These are phyloP conservation scores for Phytoseiulus persimilis DNA, from an alignment of 2,888 invertebrate genomes.

Conservation along the genomic window DNA sequence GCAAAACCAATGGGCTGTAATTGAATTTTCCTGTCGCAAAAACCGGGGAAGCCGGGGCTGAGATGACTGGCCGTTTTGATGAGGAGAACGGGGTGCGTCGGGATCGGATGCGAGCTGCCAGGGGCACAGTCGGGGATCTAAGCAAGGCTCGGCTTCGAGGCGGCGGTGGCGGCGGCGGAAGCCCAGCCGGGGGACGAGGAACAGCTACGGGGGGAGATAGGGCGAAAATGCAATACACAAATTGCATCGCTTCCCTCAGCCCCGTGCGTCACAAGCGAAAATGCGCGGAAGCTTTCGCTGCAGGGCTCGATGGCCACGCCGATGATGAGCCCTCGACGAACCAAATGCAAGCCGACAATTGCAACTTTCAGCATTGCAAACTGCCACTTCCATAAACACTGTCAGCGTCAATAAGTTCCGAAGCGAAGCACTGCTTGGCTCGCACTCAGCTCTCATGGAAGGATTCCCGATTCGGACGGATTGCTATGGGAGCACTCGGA, in stretches of 20 bases:
- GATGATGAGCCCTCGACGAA: not conserved
- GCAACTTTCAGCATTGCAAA: not conserved
- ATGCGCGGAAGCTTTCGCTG: not conserved
- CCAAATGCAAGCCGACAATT: conserved; percentile 5
- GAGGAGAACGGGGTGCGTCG: not conserved
- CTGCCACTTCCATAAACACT: not conserved
- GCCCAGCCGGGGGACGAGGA: not conserved
- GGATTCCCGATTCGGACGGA: not conserved
- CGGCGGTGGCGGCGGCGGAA: not conserved
- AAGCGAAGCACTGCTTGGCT: not conserved
- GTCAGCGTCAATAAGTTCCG: not conserved
- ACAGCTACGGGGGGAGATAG: not conserved
- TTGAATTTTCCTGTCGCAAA: not conserved
- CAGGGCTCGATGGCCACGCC: not conserved
- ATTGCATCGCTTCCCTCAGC: not conserved
- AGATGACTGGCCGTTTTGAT: conserved; percentile 5
- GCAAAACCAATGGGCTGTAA: conserved; percentile 5
- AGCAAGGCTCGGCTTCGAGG: too few relatives aligned
- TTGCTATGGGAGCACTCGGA: too few relatives aligned
- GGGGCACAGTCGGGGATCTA: not conserved
- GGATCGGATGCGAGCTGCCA: not conserved
- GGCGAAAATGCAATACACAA: conserved; percentile 5
- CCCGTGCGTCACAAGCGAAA: not conserved
- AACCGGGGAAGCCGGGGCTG: not conserved
- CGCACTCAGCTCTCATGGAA: not conserved